Evolutionary conservation across 2,888 invertebrate species (phyloP), one percentile per base, ranked within the genome.

Genomic region (Zonitis immaculata): DNA sequence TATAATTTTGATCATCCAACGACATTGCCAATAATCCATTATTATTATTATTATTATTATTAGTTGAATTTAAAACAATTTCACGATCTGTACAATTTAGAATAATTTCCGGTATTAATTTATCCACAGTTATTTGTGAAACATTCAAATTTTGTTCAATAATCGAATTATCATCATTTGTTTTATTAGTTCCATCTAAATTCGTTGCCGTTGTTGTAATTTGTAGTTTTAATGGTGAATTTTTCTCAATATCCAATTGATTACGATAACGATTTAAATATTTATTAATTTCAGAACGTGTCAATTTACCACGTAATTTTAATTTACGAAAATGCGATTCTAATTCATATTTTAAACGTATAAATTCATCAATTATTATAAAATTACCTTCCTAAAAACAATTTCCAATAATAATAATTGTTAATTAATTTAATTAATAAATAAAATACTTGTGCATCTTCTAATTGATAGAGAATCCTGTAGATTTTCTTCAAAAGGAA

Each of bases 401-500:
- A 11, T 11, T 39, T 26, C n/a, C n/a, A 26, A 8, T 26, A 26
- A 26, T 4, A 22, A 22, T 22, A 22, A 22, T 22, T 22, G 22
- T n/a, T n/a, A n/a, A n/a, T n/a, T n/a, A n/a, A n/a, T n/a, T n/a
- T n/a, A 5, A 26, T 7, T 26, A 26, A 26, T 26, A 5, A 7
- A 6, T 6, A 42, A 49, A 49, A 50, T 28, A 44, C 30, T 26
- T 56, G 60, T 65, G 63, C 44, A 22, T 39, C 16, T 20, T 39
- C 39, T 11, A 39, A 20, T 39, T 39, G 39, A 39, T 39, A 18
- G 1, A 39, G 20, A 1, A 81, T 68, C 56, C 79, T 76, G 50
- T 77, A 75, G 0, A 85, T 83, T 42, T 80, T 68, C 45, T 78
- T 73, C 0, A 84, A 73, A 3, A 83, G 79, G n/a, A 76, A 71